Conservation (phyloP, 1,140 invertebrate species). For the Ridgeia piscesae region DNA sequence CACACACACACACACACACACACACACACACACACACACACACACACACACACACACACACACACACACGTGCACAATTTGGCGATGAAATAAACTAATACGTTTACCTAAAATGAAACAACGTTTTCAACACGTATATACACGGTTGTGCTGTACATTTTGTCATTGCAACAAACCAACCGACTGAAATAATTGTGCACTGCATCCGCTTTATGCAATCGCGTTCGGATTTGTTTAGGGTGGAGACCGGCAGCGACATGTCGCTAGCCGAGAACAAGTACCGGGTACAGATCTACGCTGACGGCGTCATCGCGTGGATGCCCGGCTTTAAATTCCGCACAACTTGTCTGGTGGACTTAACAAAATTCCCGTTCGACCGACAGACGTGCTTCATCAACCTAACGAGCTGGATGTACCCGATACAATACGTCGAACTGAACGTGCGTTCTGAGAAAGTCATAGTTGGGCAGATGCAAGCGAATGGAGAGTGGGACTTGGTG, state of each 20-base stretch:
- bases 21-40: no score
- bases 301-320: not conserved
- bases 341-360: conserved; percentile 54
- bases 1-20: no score
- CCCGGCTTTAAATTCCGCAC: not conserved
- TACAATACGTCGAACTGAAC: not conserved
- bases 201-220: no score
- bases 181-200: no score
- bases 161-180: no score
- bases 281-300: not conserved
- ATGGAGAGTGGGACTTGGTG: not conserved
- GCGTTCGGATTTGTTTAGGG: not conserved
- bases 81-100: no score
- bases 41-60: no score
- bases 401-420: not conserved
- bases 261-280: not conserved
- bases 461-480: not conserved
- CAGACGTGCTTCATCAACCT: conserved; percentile 57
- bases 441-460: not conserved
- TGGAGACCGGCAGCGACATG: not conserved
- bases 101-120: no score
- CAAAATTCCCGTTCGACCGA: conserved; percentile 40
- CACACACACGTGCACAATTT: not conserved
- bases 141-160: no score
- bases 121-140: no score